A percentile compares a stretch with the other conserved stretches of the same genome.
Conservation (phyloP, 2,888 invertebrate genomes). For the Exephanes ischioxanthus region DNA sequence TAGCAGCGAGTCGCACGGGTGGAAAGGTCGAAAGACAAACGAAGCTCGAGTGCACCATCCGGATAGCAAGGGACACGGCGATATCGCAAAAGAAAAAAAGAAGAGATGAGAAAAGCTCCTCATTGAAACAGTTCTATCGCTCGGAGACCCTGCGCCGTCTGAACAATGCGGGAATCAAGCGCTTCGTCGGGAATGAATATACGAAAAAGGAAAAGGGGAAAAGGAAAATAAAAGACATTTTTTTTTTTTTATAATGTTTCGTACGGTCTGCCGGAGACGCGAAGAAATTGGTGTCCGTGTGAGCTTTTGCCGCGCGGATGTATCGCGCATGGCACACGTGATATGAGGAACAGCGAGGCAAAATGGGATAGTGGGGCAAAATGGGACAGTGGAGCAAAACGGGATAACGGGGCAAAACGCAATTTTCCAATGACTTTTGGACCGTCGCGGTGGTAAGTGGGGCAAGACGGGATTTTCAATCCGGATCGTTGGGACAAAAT, state of each 20-base stretch:
- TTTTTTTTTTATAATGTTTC: neutral
- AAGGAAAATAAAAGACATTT: neutral
- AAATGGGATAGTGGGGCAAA: too few species aligned
- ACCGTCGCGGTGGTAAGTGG: too few species aligned
- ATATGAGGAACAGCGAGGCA: neutral
- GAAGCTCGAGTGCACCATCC: slow-evolving; percentile 39
- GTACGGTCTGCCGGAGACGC: neutral
- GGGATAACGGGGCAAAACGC: too few species aligned
- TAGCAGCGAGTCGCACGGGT: neutral
- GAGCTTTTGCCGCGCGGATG: neutral
- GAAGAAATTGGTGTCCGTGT: neutral
- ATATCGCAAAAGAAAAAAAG: neutral
- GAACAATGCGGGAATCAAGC: slow-evolving; percentile 51
- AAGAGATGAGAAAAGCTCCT: slow-evolving; percentile 31
- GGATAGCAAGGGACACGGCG: neutral
- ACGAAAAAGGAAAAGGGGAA: slow-evolving; percentile 1
- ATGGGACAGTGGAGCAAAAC: too few species aligned
- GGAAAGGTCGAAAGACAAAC: slow-evolving; percentile 48
- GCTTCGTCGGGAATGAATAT: slow-evolving; percentile 27
- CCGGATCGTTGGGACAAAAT: too few species aligned
- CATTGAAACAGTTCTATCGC: slow-evolving; percentile 24
- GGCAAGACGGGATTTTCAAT: too few species aligned
- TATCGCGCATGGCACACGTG: too few species aligned
- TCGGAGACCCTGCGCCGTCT: slow-evolving; percentile 23
- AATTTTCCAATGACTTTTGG: too few species aligned